phyloP scores from a whole-genome alignment of 2,113 vertebrate genomes.

The Hippocampus zosterae region DNA sequence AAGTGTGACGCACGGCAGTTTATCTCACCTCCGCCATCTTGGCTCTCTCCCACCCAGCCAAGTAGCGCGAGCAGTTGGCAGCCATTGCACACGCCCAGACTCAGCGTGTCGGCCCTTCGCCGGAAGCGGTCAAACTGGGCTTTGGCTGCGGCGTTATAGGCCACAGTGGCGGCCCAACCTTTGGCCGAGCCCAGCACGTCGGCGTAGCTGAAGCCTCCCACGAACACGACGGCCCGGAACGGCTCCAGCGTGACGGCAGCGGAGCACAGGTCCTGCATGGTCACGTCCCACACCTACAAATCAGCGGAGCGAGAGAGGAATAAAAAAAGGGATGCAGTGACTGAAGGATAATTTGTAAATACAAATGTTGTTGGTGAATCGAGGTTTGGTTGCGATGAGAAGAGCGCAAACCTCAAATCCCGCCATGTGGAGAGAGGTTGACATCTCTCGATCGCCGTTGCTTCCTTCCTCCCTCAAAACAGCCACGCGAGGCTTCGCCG shows the following conservation, averaged over 20 bases:
- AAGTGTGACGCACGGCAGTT: too few relatives aligned
- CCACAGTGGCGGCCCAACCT: slow-evolving; percentile 86
- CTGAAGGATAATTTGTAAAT: background rate
- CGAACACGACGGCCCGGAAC: slow-evolving; percentile 83
- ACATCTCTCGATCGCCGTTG: slow-evolving; percentile 93
- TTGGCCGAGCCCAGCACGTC: slow-evolving; percentile 90
- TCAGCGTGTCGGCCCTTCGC: slow-evolving; percentile 78
- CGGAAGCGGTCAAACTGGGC: slow-evolving; percentile 79
- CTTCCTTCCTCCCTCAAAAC: slow-evolving; percentile 88
- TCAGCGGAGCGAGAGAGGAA: background rate
- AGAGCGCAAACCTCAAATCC: slow-evolving; percentile 80
- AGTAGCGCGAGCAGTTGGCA: slow-evolving; percentile 86
- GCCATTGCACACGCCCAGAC: slow-evolving; percentile 88
- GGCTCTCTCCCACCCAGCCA: slow-evolving; percentile 80
- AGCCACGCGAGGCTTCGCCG: slow-evolving; percentile 72
- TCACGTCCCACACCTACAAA: slow-evolving; percentile 89
- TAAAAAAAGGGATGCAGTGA: background rate
- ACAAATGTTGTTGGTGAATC: background rate
- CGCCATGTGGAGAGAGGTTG: slow-evolving; percentile 78
- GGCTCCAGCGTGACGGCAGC: slow-evolving; percentile 75
- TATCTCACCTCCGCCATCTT: slow-evolving; percentile 41
- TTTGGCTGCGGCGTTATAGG: slow-evolving; percentile 73
- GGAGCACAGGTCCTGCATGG: slow-evolving; percentile 84
- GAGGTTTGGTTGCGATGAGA: background rate
- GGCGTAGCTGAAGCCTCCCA: slow-evolving; percentile 89